Base-by-base conservation (phyloP, 1,140 invertebrate species). In the Zaprionus gabonicus region DNA sequence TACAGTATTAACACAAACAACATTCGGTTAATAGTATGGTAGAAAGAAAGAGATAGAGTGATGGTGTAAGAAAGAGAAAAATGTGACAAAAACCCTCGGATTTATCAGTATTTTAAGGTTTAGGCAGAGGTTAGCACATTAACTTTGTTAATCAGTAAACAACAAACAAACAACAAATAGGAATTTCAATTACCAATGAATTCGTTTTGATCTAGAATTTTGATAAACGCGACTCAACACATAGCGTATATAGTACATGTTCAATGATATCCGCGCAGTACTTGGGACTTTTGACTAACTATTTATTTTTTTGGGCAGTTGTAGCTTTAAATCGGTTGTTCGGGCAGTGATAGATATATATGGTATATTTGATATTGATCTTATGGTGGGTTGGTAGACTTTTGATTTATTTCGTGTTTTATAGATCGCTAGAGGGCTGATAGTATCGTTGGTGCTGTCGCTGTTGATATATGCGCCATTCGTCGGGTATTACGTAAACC, bases 381-480 rank as follows among this genome's bases (percentile, higher is more conserved):
- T 71, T 76, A 58, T 81, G 69, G 69, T 78, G 67, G 72, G 80
- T 73, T 71, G 34, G 57, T 72, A 67, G 28, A 57, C 34, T 71
- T 49, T 44, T 34, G 7, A 4, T 56, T 74, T 34, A 36, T 63
- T 68, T 23, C 72, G 17, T 20, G 20, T 58, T 76, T 55, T 53
- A 92, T 71, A 92, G 78, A 80, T 92, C 91, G 76, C 91, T 92
- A 90, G 91, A 93, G 69, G 92, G 92, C 77, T 93, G 91, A 88
- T 92, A 91, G 90, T 92, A 92, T 64, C 90, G 90, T 79, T 92
- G 91, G 72, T 92, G 92, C 74, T 91, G 84, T 76, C 87, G 83
- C 79, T 93, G 92, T 66, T 93, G 91, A 81, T 92, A 91, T 65
- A 93, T 92, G 82, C 91, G 85, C 85, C 91, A 92, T 86, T 93